A percentile compares a stretch with the other conserved stretches of the same genome.
phyloP scores from a whole-genome alignment of 2,888 invertebrate genomes.

The Apotomis turbidana region DNA sequence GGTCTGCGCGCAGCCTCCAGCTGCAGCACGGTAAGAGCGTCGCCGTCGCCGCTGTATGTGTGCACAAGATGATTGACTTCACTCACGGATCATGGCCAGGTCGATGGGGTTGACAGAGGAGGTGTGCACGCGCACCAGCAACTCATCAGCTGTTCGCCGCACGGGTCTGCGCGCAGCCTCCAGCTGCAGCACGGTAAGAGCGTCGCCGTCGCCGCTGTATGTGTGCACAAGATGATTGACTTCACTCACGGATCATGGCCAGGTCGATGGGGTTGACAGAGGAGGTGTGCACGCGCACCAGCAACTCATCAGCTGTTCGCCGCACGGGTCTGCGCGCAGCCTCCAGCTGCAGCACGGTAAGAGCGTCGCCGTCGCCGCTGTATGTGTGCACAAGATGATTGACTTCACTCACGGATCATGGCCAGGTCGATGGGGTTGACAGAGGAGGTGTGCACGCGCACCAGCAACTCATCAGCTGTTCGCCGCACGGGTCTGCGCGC shows the following conservation, averaged over 20 bases:
- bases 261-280: constrained; percentile 97
- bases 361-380: constrained; percentile 85
- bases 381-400: too few species aligned
- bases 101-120: constrained; percentile 97
- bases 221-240: too few species aligned
- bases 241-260: constrained; percentile 88
- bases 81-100: constrained; percentile 89
- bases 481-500: constrained; percentile 79
- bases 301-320: too few species aligned
- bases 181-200: constrained; percentile 85
- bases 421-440: constrained; percentile 96
- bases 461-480: too few species aligned
- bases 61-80: too few species aligned
- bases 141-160: constrained; percentile 87
- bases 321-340: constrained; percentile 85
- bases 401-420: constrained; percentile 86
- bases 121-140: constrained; percentile 91
- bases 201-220: constrained; percentile 84
- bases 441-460: constrained; percentile 76
- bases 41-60: constrained; percentile 50
- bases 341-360: constrained; percentile 69
- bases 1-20: constrained; percentile 87
- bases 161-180: constrained; percentile 86
- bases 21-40: constrained; percentile 81
- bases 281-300: constrained; percentile 56